Evolutionary conservation across 1,140 invertebrate species (phyloP).

Genomic region (Luehdorfia chinensis): DNA sequence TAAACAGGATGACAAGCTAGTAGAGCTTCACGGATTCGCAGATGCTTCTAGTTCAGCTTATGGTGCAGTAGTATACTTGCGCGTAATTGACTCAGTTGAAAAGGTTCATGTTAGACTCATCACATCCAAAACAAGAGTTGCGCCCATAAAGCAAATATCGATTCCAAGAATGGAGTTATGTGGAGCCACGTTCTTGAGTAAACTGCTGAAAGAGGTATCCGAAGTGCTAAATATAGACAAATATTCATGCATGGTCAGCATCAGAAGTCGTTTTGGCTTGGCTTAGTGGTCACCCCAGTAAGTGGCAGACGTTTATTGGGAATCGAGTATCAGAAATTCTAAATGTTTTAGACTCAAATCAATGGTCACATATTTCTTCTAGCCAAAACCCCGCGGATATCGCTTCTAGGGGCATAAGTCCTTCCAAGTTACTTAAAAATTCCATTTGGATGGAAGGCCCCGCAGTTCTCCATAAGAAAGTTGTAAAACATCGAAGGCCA

Average conservation of each 20-base stretch:
- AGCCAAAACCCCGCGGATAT: slow-evolving; percentile 24
- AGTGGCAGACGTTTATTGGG: slow-evolving; percentile 21
- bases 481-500: not conserved
- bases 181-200: not conserved
- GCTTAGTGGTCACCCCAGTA: slow-evolving; percentile 22
- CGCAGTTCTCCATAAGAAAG: not conserved
- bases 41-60: slow-evolving; percentile 40
- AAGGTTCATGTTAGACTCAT: not conserved
- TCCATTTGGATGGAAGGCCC: not conserved
- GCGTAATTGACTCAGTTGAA: slow-evolving; percentile 3
- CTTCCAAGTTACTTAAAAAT: not conserved
- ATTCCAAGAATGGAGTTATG: slow-evolving; percentile 4
- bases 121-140: not conserved
- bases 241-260: slow-evolving; percentile 17
- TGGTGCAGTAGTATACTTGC: slow-evolving; percentile 38
- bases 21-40: slow-evolving; percentile 31
- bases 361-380: slow-evolving; percentile 22
- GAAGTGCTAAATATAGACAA: not conserved
- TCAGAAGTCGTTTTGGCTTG: slow-evolving; percentile 22
- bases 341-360: slow-evolving; percentile 6
- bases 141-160: not conserved
- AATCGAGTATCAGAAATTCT: slow-evolving; percentile 24
- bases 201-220: not conserved
- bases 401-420: slow-evolving; percentile 11
- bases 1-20: not conserved